These are phyloP conservation scores for Ecliptopera silaceata DNA, from an alignment of 2,888 invertebrate genomes.

Conservation along the genomic window DNA sequence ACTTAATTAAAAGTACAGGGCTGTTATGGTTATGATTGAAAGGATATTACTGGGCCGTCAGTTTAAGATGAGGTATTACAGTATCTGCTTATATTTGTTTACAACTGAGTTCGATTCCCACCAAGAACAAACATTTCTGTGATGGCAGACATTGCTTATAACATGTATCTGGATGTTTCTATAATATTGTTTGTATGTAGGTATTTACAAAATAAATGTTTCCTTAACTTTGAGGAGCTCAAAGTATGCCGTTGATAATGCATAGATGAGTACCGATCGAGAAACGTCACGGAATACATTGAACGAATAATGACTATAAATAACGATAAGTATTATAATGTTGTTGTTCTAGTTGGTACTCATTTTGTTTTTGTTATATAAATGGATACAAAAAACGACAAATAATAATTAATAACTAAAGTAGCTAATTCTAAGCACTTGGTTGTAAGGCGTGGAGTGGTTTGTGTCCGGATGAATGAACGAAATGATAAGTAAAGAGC, in stretches of 20 bases:
- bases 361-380: conserved; percentile 25
- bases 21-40: too few relatives aligned
- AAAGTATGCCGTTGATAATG: not conserved
- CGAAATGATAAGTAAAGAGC: conserved; percentile 22
- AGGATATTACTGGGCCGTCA: too few relatives aligned
- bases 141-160: too few relatives aligned
- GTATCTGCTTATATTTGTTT: too few relatives aligned
- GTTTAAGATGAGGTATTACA: too few relatives aligned
- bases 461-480: conserved; percentile 18
- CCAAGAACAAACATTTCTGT: too few relatives aligned
- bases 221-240: not conserved
- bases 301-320: not conserved
- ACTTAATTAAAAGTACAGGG: not conserved
- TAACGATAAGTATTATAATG: not conserved
- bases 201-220: not conserved
- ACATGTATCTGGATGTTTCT: too few relatives aligned
- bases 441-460: conserved; percentile 20
- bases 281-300: not conserved
- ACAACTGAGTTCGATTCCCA: too few relatives aligned
- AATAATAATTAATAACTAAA: conserved; percentile 39
- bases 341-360: conserved; percentile 5
- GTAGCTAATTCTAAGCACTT: conserved; percentile 37
- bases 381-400: conserved; percentile 39
- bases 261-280: not conserved
- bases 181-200: too few relatives aligned